Evolutionary conservation across 2,888 invertebrate genomes (phyloP).

Genomic region (Mactromeris polynyma): DNA sequence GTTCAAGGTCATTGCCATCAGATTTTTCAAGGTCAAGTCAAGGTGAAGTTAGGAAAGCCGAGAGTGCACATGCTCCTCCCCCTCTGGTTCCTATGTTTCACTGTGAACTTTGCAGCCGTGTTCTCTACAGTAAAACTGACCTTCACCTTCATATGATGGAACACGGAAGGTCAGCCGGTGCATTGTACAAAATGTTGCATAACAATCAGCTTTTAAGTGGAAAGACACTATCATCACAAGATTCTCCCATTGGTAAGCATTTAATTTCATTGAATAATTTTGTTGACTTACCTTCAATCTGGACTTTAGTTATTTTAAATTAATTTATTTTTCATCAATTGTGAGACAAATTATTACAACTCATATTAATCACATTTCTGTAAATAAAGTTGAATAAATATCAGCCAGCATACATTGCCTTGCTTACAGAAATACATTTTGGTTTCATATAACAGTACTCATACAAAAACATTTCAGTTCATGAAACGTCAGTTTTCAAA

Average conservation of each 20-base stretch:
- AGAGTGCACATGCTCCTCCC: conserved; percentile 30
- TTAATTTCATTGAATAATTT: too few relatives aligned
- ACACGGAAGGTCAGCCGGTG: conserved; percentile 52
- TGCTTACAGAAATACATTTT: too few relatives aligned
- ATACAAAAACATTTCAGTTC: too few relatives aligned
- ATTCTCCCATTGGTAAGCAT: conserved; percentile 37
- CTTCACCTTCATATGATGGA: conserved; percentile 58
- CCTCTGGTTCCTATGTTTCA: conserved; percentile 60
- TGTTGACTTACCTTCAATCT: too few relatives aligned
- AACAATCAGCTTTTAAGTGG: conserved; percentile 16
- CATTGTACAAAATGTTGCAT: conserved; percentile 32
- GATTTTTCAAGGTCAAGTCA: neutral
- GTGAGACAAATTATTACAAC: too few relatives aligned
- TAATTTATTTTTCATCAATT: too few relatives aligned
- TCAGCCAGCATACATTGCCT: too few relatives aligned
- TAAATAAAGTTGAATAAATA: too few relatives aligned
- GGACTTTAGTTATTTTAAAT: too few relatives aligned
- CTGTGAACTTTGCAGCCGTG: conserved; percentile 62
- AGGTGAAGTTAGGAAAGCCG: neutral
- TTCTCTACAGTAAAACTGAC: conserved; percentile 60
- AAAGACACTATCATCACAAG: neutral
- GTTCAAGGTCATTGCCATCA: conserved; percentile 28
- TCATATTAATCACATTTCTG: too few relatives aligned
- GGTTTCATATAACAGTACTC: too few relatives aligned
- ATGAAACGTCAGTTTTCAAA: too few relatives aligned